phyloP scores from a whole-genome alignment of 1,140 invertebrate species.

The Drosophila paulistorum region DNA sequence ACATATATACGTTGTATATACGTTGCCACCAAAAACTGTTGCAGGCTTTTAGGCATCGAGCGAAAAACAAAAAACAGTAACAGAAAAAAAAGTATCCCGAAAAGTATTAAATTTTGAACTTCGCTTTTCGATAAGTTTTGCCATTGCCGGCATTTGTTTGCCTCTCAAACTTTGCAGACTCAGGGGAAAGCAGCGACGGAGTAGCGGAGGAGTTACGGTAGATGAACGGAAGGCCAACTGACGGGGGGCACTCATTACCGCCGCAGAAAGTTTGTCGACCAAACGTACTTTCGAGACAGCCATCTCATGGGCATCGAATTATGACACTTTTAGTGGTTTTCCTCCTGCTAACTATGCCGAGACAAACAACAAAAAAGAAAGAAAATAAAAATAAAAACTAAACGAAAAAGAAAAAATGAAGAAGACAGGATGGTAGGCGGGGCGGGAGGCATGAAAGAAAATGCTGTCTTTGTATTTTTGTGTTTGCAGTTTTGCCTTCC shows the following conservation, averaged over 20 bases:
- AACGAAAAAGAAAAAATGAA: constrained; percentile 25
- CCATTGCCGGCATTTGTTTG: constrained; percentile 8
- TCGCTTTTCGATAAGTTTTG: constrained; percentile 7
- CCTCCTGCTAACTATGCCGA: constrained; percentile 60
- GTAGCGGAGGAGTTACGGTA: no score
- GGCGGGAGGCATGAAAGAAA: no score
- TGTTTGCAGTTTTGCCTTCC: constrained; percentile 61
- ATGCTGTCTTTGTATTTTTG: constrained; percentile 57
- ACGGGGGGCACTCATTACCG: constrained; percentile 62
- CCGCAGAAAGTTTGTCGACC: constrained; percentile 70
- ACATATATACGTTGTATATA: no score
- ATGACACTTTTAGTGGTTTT: constrained; percentile 83
- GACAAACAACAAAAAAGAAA: constrained; percentile 6
- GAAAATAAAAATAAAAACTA: neutral
- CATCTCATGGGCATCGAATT: constrained; percentile 82
- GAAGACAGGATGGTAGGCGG: no score
- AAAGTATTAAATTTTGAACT: constrained; percentile 13
- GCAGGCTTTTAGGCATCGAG: constrained; percentile 2
- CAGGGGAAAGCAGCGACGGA: neutral
- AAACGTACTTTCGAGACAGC: constrained; percentile 73
- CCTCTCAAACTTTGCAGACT: constrained; percentile 2
- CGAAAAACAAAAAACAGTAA: neutral
- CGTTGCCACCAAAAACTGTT: neutral
- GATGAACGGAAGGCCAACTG: neutral
- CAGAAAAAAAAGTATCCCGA: neutral